Percentiles rank a stretch among this genome's conserved stretches.
These are phyloP conservation scores for Sipunculus nudus DNA, from an alignment of 2,888 invertebrate genomes.

Conservation along the genomic window DNA sequence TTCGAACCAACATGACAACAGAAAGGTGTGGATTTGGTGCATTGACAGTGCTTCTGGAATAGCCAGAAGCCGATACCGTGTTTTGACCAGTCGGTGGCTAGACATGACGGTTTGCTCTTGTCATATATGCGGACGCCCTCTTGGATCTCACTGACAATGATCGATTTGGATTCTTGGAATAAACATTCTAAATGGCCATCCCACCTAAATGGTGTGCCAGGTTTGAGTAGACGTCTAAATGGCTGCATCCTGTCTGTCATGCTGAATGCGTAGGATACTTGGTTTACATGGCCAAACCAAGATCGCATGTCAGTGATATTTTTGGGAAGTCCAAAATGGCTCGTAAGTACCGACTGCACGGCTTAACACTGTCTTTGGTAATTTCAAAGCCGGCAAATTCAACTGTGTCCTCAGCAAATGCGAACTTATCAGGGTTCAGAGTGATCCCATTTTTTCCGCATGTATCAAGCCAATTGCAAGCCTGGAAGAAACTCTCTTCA, in stretches of 20 bases:
- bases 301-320: slow-evolving; percentile 41
- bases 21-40: slow-evolving; percentile 21
- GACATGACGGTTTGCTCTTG: slow-evolving; percentile 41
- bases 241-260: slow-evolving; percentile 41
- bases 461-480: slow-evolving; percentile 37
- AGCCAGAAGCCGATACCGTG: slow-evolving; percentile 43
- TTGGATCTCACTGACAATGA: slow-evolving; percentile 19
- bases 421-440: slow-evolving; percentile 46
- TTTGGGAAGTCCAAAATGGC: slow-evolving; percentile 40
- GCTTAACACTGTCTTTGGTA: slow-evolving; percentile 33
- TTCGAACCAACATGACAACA: slow-evolving; percentile 38
- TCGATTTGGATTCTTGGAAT: slow-evolving; percentile 19
- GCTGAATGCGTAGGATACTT: slow-evolving; percentile 43
- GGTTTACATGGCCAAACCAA: slow-evolving; percentile 47
- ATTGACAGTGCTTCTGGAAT: slow-evolving; percentile 40
- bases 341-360: slow-evolving; percentile 36
- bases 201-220: slow-evolving; percentile 33
- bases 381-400: slow-evolving; percentile 47
- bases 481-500: slow-evolving; percentile 38
- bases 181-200: slow-evolving; percentile 14
- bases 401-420: slow-evolving; percentile 33
- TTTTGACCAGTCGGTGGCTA: slow-evolving; percentile 47
- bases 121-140: slow-evolving; percentile 43
- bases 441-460: slow-evolving; percentile 35
- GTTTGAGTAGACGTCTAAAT: slow-evolving; percentile 43